Percentiles rank a stretch among this genome's conserved stretches.
Conservation (phyloP, 2,113 vertebrate genomes). For the Anguilla japonica region DNA sequence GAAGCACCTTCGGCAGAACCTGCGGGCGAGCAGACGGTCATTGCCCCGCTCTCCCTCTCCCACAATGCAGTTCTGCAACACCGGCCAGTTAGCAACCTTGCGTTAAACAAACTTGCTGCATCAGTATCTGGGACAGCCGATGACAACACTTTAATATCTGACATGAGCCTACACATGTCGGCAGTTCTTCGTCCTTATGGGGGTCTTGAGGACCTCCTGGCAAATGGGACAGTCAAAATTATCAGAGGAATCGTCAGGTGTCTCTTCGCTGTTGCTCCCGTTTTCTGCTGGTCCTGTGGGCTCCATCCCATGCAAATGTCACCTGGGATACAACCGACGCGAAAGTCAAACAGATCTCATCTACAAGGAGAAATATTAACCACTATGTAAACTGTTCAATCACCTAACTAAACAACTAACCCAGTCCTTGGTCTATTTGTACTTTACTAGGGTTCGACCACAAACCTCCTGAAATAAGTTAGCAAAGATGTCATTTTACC, state of each 20-base stretch:
- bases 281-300: not conserved
- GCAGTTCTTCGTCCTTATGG: conserved; percentile 42
- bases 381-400: not conserved
- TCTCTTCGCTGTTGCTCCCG: not conserved
- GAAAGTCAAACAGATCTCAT: not conserved
- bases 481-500: not conserved
- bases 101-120: not conserved
- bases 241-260: not conserved
- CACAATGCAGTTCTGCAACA: not conserved
- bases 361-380: not conserved
- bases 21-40: not conserved
- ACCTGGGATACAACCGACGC: not conserved
- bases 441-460: not conserved
- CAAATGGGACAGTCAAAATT: conserved; percentile 44
- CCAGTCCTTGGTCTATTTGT: not conserved
- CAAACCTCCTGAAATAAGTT: not conserved
- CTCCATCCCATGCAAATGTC: not conserved
- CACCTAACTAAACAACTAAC: not conserved
- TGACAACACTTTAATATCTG: not conserved
- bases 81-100: not conserved
- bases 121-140: not conserved
- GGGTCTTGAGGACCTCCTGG: conserved; percentile 41
- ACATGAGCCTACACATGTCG: conserved; percentile 37
- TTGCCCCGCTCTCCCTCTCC: not conserved
- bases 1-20: conserved; percentile 43